Base-by-base conservation (phyloP, 2,797 vertebrate species). In the Takifugu ocellatus region DNA sequence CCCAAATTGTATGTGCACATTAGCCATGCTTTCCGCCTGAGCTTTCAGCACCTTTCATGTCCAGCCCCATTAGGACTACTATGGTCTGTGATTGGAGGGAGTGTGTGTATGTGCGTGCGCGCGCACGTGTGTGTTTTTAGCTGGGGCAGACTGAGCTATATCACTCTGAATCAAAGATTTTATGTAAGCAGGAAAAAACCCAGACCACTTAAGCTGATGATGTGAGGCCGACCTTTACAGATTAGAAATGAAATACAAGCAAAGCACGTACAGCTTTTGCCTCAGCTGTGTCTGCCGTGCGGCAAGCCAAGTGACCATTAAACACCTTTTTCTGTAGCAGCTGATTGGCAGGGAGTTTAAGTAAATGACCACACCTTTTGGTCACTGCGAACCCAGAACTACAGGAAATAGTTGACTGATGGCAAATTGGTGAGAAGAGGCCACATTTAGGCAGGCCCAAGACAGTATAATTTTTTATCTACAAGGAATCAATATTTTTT, bases 11-110 rank as follows among this genome's bases (percentile, higher is more conserved):
- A 76, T 74, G 55, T 74, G 60, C 68, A 63, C 82, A 84, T 88
- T 84, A 82, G 74, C 51, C 73, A 81, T 56, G 61, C 74, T 79
- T 67, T 65, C 9, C n/a, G 64, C 50, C 74, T 83, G 83, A 39
- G 12, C 36, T 12, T 39, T 83, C 83, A 71, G 49, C 75, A 80
- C 67, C 78, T 81, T 83, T 85, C 74, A 86, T 79, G 75, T 82
- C 65, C 70, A 49, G 52, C 53, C 70, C 70, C 57, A 0, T 68
- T 47, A 76, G 79, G 70, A 72, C 56, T 31, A 60, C 57, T 25
- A 25, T 7, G 58, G 44, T 70, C 74, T 63, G 68, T 70, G 25
- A 43, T 49, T 24, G 48, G 27, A 1, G 33, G 1, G 25, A 45
- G 48, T 58, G 49, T 5, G 47, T 49, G 59, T n/a, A 5, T n/a